Evolutionary conservation across 1,140 invertebrate genomes (phyloP).

Genomic region (Drosophila neocordata): DNA sequence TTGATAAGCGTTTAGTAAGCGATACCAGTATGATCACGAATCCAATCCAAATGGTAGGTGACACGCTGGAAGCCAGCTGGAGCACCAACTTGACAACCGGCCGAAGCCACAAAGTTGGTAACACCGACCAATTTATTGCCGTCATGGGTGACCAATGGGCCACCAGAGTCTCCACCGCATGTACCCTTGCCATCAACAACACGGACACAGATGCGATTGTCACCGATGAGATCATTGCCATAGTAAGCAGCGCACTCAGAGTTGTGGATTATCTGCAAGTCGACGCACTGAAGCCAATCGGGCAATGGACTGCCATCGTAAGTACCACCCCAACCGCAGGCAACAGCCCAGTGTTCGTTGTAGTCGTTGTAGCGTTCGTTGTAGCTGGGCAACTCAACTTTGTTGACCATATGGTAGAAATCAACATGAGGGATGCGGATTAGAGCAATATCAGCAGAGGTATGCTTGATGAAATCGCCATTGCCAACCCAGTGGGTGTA

Average conservation of each 20-base stretch:
- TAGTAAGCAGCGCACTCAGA: conserved; percentile 29
- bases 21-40: conserved; percentile 57
- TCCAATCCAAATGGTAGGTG: conserved; percentile 84
- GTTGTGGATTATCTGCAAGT: conserved; percentile 39
- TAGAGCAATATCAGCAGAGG: conserved; percentile 40
- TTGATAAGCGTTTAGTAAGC: conserved; percentile 17
- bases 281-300: conserved; percentile 36
- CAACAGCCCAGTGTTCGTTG: conserved; percentile 33
- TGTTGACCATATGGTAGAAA: conserved; percentile 39
- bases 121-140: conserved; percentile 82
- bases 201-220: conserved; percentile 48
- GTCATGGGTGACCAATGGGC: conserved; percentile 83
- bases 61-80: conserved; percentile 84
- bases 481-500: conserved; percentile 35
- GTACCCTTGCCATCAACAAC: conserved; percentile 43
- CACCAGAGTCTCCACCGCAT: conserved; percentile 84
- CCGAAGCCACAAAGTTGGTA: conserved; percentile 63
- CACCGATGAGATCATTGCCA: conserved; percentile 7
- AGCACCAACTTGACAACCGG: conserved; percentile 36
- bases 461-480: conserved; percentile 32
- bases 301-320: conserved; percentile 27
- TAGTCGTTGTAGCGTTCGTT: conserved; percentile 37
- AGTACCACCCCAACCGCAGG: conserved; percentile 45
- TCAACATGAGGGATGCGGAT: conserved; percentile 38
- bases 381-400: conserved; percentile 40